Conservation (phyloP, 2,113 vertebrate genomes). For the Clinocottus analis region DNA sequence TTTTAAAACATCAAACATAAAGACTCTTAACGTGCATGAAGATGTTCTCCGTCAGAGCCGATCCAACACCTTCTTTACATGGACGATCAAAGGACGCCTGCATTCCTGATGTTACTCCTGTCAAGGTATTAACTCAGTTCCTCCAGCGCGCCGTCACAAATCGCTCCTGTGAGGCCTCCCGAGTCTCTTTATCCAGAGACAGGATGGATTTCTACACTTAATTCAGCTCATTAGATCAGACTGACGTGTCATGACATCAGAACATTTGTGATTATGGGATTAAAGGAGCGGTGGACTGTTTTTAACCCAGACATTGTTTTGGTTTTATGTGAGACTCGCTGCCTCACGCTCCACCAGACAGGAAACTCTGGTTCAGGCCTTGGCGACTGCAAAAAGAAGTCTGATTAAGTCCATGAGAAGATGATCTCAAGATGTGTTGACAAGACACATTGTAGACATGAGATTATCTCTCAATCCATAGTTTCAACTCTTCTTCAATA, state of each 20-base stretch:
- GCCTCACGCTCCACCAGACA: too few species aligned
- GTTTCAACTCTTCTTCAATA: too few species aligned
- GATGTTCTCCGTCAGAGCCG: constrained; percentile 46
- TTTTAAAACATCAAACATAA: constrained; percentile 49
- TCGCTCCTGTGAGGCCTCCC: constrained; percentile 27
- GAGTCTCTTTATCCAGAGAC: constrained; percentile 8
- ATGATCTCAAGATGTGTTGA: too few species aligned
- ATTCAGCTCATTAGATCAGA: constrained; percentile 5
- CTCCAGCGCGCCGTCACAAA: constrained; percentile 28
- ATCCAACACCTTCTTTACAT: constrained; percentile 38
- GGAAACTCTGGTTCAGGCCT: too few species aligned
- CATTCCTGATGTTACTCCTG: constrained; percentile 13
- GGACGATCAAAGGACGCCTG: constrained; percentile 57
- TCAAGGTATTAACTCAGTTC: constrained; percentile 32
- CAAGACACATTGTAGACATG: too few species aligned
- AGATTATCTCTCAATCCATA: too few species aligned
- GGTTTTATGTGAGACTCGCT: too few species aligned
- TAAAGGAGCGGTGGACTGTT: neutral
- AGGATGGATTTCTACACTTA: neutral
- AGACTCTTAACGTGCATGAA: constrained; percentile 39
- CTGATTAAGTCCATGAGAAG: too few species aligned
- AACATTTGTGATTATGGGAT: neutral
- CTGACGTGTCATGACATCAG: neutral
- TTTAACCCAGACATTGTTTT: too few species aligned
- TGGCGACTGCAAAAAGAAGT: too few species aligned